Evolutionary conservation across 2,888 invertebrate genomes (phyloP), one percentile per base, ranked within the genome.

Genomic region (Drosophila nr. fundita): DNA sequence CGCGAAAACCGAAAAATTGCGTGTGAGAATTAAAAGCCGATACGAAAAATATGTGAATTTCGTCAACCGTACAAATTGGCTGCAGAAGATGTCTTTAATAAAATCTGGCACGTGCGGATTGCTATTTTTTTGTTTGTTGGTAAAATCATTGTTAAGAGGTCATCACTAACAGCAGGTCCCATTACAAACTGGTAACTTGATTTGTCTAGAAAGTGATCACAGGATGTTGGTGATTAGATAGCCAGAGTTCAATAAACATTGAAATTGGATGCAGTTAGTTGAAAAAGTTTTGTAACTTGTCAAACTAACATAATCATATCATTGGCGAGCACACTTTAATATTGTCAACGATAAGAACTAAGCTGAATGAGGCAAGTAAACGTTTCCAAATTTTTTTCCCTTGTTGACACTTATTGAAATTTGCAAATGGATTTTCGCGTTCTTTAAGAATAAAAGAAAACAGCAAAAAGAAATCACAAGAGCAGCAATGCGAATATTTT

Each of bases 361-460:
- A 32, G 21, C 49, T 55, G 63, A 80, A n/a, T 64, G 71, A 66
- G 59, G 74, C 73, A 75, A 54, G 50, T 65, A 74, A 86, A 60
- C 64, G 76, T 69, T 78, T 78, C 64, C 45, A 69, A 73, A 68
- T 67, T 40, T 52, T 52, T 70, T 74, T 45, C 29, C 59, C 70
- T 65, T 83, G 76, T 83, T 85, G 77, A 79, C 73, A 77, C 77
- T 82, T 87, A 84, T 83, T 83, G 72, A 45, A 82, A 76, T 73
- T 68, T 74, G 65, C 40, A 72, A 76, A 79, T 50, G 62, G 45
- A 49, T 49, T 60, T 32, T 57, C 48, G 42, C 58, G 10, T 54
- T 52, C 11, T 49, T 50, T 55, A 29, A 48, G 8, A 18, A 50
- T 42, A 52, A 64, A 40, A 42, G 24, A 27, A 27, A 50, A 29